phyloP scores from a whole-genome alignment of 2,888 invertebrate species.

The Catocala nupta region DNA sequence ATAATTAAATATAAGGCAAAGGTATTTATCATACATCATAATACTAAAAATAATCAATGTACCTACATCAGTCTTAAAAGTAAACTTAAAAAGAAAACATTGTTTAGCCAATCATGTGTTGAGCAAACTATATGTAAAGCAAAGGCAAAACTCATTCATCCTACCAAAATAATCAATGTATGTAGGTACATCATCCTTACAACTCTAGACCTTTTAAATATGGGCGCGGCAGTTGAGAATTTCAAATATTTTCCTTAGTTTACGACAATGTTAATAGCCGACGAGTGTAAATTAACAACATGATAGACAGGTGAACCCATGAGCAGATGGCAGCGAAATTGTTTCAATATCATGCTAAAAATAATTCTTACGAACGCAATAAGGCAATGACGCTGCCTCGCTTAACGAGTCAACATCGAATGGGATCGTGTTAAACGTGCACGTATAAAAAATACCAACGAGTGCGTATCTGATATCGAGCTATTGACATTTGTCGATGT shows the following conservation, averaged over 20 bases:
- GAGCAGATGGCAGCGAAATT: constrained; percentile 81
- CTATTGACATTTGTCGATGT: constrained; percentile 82
- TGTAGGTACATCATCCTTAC: constrained; percentile 52
- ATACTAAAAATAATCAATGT: too few species aligned
- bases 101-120: background rate
- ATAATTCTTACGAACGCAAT: constrained; percentile 63
- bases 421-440: constrained; percentile 71
- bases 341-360: constrained; percentile 81
- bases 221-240: constrained; percentile 67
- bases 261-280: constrained; percentile 71
- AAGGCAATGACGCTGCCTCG: constrained; percentile 44
- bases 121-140: background rate
- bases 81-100: background rate
- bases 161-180: constrained; percentile 55
- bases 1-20: too few species aligned
- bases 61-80: background rate
- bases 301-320: constrained; percentile 82
- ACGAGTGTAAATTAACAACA: constrained; percentile 78
- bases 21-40: too few species aligned
- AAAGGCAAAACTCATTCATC: constrained; percentile 19
- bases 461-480: constrained; percentile 80
- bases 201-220: constrained; percentile 60
- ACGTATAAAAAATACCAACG: constrained; percentile 74
- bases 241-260: constrained; percentile 79
- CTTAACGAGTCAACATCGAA: constrained; percentile 61